These are phyloP conservation scores for Drosophila tripunctata DNA, from an alignment of 2,888 invertebrate genomes.

Conservation along the genomic window DNA sequence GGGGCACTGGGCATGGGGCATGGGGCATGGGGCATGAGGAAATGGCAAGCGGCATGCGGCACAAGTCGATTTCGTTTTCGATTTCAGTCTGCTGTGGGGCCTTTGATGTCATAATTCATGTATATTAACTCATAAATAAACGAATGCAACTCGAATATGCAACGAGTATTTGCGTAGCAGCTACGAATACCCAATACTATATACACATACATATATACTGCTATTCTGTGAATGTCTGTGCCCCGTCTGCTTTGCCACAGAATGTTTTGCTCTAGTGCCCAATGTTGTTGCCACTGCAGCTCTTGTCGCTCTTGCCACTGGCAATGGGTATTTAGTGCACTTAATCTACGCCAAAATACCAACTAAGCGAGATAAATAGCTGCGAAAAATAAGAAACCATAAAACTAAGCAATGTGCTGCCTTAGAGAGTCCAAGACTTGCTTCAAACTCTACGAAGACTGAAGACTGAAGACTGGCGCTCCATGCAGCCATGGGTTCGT, in stretches of 20 bases:
- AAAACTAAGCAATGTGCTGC: slow-evolving; percentile 73
- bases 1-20: slow-evolving; percentile 1
- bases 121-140: slow-evolving; percentile 84
- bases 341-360: slow-evolving; percentile 83
- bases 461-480: slow-evolving; percentile 32
- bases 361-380: slow-evolving; percentile 82
- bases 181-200: slow-evolving; percentile 3
- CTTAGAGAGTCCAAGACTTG: slow-evolving; percentile 20
- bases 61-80: slow-evolving; percentile 61
- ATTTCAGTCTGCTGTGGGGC: slow-evolving; percentile 73
- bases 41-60: too few relatives aligned
- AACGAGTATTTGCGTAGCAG: slow-evolving; percentile 33
- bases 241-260: slow-evolving; percentile 37
- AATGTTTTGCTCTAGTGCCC: slow-evolving; percentile 38
- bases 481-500: slow-evolving; percentile 12
- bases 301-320: slow-evolving; percentile 39
- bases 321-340: slow-evolving; percentile 79
- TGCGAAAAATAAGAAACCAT: slow-evolving; percentile 81
- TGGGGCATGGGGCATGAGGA: too few relatives aligned
- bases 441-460: neutral
- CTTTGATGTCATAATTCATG: slow-evolving; percentile 83
- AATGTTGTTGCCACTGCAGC: slow-evolving; percentile 10
- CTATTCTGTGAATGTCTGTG: slow-evolving; percentile 8
- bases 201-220: too few relatives aligned
- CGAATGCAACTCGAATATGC: slow-evolving; percentile 75